A percentile compares a stretch with the other conserved stretches of the same genome.
phyloP scores from a whole-genome alignment of 2,113 vertebrate species.

The Oncorhynchus clarkii region DNA sequence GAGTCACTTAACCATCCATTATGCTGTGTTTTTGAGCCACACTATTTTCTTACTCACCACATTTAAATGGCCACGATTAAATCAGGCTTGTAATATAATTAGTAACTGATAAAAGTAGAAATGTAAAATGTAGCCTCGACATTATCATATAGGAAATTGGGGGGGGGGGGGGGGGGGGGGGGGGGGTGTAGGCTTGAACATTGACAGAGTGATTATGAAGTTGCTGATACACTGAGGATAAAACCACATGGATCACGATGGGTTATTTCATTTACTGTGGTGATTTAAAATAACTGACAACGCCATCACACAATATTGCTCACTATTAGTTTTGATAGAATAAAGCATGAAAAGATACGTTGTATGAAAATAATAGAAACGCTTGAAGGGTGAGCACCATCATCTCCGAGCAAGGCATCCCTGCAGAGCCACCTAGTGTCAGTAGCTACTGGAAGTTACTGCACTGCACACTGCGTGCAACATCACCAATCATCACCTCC shows the following conservation, averaged over 20 bases:
- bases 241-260: too few relatives aligned
- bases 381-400: slow-evolving; percentile 35
- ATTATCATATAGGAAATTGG: too few relatives aligned
- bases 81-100: slow-evolving; percentile 45
- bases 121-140: too few relatives aligned
- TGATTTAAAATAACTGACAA: too few relatives aligned
- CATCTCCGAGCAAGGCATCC: slow-evolving; percentile 31
- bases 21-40: slow-evolving; percentile 46
- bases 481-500: background rate
- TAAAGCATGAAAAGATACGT: slow-evolving; percentile 12
- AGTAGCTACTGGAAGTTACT: too few relatives aligned
- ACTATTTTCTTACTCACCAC: slow-evolving; percentile 40
- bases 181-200: background rate
- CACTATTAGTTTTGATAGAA: background rate
- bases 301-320: too few relatives aligned
- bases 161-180: background rate
- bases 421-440: slow-evolving; percentile 73
- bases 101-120: slow-evolving; percentile 5
- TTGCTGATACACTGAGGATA: background rate
- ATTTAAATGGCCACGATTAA: slow-evolving; percentile 46
- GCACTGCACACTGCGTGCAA: slow-evolving; percentile 3
- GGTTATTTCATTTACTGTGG: too few relatives aligned
- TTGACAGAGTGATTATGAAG: background rate
- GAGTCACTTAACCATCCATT: slow-evolving; percentile 76
- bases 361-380: slow-evolving; percentile 24